These are phyloP conservation scores for Dendronephthya gigantea DNA, from an alignment of 64 coral and sea anemone genomes.

Conservation along the genomic window DNA sequence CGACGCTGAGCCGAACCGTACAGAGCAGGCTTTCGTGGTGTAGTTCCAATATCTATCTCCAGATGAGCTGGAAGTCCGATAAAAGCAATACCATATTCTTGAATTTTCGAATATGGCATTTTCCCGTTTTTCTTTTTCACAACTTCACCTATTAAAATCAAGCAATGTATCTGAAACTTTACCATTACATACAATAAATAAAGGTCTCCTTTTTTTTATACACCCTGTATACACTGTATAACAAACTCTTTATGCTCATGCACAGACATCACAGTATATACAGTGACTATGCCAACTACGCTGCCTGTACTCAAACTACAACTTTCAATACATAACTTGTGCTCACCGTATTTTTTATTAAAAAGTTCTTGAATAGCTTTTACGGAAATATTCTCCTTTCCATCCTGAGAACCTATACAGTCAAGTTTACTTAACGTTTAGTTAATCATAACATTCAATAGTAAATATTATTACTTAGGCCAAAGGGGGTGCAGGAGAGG, in stretches of 20 bases:
- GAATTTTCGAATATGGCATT: slow-evolving; percentile 21
- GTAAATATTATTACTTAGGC: too few relatives aligned
- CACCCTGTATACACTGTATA: too few relatives aligned
- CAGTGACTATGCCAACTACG: not conserved
- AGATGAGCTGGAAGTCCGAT: not conserved
- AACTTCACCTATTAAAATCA: not conserved
- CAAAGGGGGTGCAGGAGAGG: not conserved
- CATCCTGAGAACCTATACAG: not conserved
- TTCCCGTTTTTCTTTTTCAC: not conserved
- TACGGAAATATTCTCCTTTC: not conserved
- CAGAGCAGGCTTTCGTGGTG: slow-evolving; percentile 13
- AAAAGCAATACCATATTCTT: slow-evolving; percentile 19
- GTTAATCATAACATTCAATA: too few relatives aligned
- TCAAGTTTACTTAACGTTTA: too few relatives aligned
- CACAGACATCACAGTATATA: not conserved
- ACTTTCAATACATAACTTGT: not conserved
- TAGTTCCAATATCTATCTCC: not conserved
- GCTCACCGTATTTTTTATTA: not conserved
- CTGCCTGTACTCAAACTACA: not conserved
- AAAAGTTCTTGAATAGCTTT: not conserved
- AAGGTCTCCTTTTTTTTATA: too few relatives aligned
- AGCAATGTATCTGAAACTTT: too few relatives aligned
- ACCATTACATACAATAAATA: not conserved
- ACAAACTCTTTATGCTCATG: not conserved
- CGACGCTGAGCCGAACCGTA: slow-evolving; percentile 21